These are phyloP conservation scores for Aphodius sticticus DNA, from an alignment of 2,888 invertebrate genomes.

Conservation along the genomic window DNA sequence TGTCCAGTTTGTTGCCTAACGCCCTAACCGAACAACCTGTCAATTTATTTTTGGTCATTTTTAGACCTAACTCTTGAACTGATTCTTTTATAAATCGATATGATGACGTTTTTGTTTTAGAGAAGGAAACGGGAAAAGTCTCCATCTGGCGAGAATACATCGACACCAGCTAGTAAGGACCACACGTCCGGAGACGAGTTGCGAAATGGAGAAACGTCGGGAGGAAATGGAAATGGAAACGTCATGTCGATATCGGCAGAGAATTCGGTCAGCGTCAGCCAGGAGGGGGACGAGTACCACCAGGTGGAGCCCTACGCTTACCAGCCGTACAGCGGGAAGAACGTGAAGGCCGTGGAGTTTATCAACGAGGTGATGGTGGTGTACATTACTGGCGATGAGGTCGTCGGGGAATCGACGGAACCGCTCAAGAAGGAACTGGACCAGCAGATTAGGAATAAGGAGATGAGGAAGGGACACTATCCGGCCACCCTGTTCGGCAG, in stretches of 20 bases:
- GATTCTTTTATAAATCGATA: background rate
- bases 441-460: slow-evolving; percentile 70
- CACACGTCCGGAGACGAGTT: slow-evolving; percentile 46
- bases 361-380: slow-evolving; percentile 68
- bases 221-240: background rate
- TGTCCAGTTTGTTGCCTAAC: too few relatives aligned
- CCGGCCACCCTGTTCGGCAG: slow-evolving; percentile 44
- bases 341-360: slow-evolving; percentile 59
- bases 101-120: slow-evolving; percentile 32
- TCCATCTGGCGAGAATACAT: slow-evolving; percentile 28
- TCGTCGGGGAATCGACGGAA: slow-evolving; percentile 63
- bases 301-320: slow-evolving; percentile 44
- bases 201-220: slow-evolving; percentile 27
- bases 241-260: slow-evolving; percentile 9
- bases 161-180: slow-evolving; percentile 39
- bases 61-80: too few relatives aligned
- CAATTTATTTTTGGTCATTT: too few relatives aligned
- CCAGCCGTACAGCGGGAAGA: slow-evolving; percentile 55
- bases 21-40: too few relatives aligned
- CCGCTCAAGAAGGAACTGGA: slow-evolving; percentile 71
- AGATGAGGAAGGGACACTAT: slow-evolving; percentile 65
- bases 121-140: slow-evolving; percentile 44
- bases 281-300: slow-evolving; percentile 31
- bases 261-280: slow-evolving; percentile 11
- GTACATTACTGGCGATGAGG: slow-evolving; percentile 67